Conservation (phyloP, 2,113 vertebrate species). For the Redunca redunca region DNA sequence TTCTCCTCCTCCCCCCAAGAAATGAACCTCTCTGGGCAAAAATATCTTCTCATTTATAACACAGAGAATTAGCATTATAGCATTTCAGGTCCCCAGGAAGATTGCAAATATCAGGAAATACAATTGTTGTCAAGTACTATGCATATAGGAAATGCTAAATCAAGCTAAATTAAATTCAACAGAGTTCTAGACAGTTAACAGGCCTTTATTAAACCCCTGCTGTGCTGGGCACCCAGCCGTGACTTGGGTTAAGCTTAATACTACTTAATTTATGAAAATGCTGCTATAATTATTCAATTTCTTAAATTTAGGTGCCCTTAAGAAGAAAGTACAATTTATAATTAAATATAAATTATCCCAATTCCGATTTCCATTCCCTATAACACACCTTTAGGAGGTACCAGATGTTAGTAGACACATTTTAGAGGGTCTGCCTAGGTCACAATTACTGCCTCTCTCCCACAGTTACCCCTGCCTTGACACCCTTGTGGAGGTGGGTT, state of each 20-base stretch:
- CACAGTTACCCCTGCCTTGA: not conserved
- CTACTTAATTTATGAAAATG: constrained; percentile 69
- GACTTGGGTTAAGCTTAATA: constrained; percentile 51
- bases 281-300: constrained; percentile 59
- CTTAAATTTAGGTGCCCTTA: constrained; percentile 41
- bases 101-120: constrained; percentile 47
- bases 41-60: not conserved
- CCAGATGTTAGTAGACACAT: not conserved
- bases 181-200: constrained; percentile 64
- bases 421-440: not conserved
- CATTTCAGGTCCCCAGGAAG: constrained; percentile 10
- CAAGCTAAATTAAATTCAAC: constrained; percentile 68
- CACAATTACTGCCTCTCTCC: not conserved
- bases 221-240: constrained; percentile 49
- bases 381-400: not conserved
- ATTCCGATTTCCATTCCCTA: not conserved
- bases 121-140: constrained; percentile 44
- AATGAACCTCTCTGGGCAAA: not conserved
- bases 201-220: constrained; percentile 66
- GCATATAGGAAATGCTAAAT: constrained; percentile 63
- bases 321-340: constrained; percentile 42
- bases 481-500: not conserved
- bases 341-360: constrained; percentile 42
- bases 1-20: not conserved
- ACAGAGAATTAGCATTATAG: not conserved